Evolutionary conservation across 2,797 vertebrate genomes (phyloP).

Genomic region (Sebastes baramenuke): DNA sequence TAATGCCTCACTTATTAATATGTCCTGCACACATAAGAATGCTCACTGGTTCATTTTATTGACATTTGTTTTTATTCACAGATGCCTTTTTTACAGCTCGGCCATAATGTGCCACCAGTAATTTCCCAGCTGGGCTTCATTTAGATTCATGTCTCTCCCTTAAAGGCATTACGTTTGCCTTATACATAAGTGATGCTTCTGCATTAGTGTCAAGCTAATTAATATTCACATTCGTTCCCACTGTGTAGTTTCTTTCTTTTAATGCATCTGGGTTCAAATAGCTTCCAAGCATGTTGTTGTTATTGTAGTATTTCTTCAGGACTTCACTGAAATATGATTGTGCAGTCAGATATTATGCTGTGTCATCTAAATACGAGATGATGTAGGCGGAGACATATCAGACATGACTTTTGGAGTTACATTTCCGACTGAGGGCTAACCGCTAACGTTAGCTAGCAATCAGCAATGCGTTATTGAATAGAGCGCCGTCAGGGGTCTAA

Average conservation of each 20-base stretch:
- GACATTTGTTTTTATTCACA: constrained; percentile 39
- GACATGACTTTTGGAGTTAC: too few species aligned
- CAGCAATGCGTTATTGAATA: too few species aligned
- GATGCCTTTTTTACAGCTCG: neutral
- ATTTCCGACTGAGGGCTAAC: too few species aligned
- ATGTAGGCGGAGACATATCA: neutral
- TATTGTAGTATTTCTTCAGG: neutral
- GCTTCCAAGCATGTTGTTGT: neutral
- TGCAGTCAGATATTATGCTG: neutral
- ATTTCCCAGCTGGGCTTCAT: neutral
- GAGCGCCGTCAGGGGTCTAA: too few species aligned
- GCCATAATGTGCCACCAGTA: neutral
- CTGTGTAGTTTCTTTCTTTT: neutral
- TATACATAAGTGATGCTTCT: constrained; percentile 27
- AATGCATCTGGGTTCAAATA: neutral
- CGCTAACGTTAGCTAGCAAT: too few species aligned
- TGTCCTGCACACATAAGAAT: neutral
- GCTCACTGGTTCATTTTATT: constrained; percentile 28
- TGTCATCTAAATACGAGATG: neutral
- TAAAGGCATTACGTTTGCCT: constrained; percentile 2
- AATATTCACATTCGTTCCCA: neutral
- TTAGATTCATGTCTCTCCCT: neutral
- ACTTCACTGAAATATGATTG: neutral
- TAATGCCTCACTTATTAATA: constrained; percentile 30
- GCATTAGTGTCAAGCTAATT: constrained; percentile 17